Evolutionary conservation across 1,140 invertebrate genomes (phyloP).

Genomic region (Phymorhynchus buccinoides): DNA sequence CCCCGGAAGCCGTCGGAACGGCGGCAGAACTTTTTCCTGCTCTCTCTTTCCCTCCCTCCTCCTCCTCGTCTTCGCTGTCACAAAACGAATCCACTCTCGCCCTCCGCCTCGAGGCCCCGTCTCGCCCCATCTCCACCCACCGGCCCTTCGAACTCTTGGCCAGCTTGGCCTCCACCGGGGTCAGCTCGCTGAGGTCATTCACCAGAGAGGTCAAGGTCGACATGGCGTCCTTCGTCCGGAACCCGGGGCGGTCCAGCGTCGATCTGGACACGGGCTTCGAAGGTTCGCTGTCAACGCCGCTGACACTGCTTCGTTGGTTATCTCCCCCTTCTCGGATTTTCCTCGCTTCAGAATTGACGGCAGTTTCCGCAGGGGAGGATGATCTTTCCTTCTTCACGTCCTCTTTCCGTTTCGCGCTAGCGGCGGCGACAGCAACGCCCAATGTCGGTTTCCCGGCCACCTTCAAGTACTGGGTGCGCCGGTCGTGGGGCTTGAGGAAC

Average conservation of each 20-base stretch:
- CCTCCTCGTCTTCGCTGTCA: neutral
- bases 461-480: constrained; percentile 56
- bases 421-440: neutral
- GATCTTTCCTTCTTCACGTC: neutral
- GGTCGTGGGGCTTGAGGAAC: constrained; percentile 58
- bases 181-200: neutral
- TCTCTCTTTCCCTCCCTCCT: neutral
- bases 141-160: constrained; percentile 24
- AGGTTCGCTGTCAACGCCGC: neutral
- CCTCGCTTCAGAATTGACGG: neutral
- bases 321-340: neutral
- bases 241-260: neutral
- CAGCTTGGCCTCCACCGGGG: constrained; percentile 9
- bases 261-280: neutral
- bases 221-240: constrained; percentile 23
- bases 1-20: neutral
- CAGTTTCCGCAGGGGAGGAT: neutral
- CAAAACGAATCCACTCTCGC: neutral
- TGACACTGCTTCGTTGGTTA: neutral
- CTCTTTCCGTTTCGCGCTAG: too few relatives aligned
- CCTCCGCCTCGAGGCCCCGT: too few relatives aligned
- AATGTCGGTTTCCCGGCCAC: constrained; percentile 29
- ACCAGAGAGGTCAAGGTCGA: neutral
- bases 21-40: neutral
- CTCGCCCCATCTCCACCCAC: constrained; percentile 40